Conservation (phyloP, 1,140 invertebrate genomes). For the Rhyzopertha dominica region DNA sequence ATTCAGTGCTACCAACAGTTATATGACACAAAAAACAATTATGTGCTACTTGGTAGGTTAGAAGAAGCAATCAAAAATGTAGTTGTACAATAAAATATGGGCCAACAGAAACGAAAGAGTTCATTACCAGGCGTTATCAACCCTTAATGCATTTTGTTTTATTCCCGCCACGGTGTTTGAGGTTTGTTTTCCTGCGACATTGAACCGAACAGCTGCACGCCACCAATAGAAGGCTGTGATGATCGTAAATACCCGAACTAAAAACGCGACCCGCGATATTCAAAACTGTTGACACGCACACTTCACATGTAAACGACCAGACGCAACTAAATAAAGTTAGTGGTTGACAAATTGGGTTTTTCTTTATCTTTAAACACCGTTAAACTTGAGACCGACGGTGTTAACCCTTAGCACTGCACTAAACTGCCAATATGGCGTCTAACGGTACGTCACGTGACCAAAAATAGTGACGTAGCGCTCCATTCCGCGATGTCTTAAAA, state of each 20-base stretch:
- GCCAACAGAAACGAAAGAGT: no score
- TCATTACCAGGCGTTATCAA: no score
- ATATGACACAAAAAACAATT: no score
- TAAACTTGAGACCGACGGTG: constrained; percentile 33
- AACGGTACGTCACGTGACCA: constrained; percentile 49
- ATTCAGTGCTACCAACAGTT: constrained; percentile 27
- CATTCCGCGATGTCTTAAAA: constrained; percentile 36
- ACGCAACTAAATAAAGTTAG: constrained; percentile 1
- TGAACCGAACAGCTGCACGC: constrained; percentile 42
- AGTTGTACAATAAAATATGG: no score
- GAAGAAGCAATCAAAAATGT: no score
- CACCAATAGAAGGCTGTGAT: constrained; percentile 39
- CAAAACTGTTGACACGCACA: constrained; percentile 31
- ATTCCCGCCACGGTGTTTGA: constrained; percentile 42
- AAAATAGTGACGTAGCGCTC: constrained; percentile 47
- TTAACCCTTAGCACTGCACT: constrained; percentile 44
- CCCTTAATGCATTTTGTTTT: constrained; percentile 11
- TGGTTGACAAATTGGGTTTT: not conserved
- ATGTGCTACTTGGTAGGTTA: no score
- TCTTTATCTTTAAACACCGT: constrained; percentile 17
- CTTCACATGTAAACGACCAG: constrained; percentile 9
- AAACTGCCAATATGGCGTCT: constrained; percentile 53
- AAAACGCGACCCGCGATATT: constrained; percentile 41
- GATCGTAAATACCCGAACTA: constrained; percentile 45
- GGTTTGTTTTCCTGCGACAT: constrained; percentile 31